Evolutionary conservation across 2,113 vertebrate genomes (phyloP), one percentile per base, ranked within the genome.

Genomic region (Ageneiosus marmoratus): DNA sequence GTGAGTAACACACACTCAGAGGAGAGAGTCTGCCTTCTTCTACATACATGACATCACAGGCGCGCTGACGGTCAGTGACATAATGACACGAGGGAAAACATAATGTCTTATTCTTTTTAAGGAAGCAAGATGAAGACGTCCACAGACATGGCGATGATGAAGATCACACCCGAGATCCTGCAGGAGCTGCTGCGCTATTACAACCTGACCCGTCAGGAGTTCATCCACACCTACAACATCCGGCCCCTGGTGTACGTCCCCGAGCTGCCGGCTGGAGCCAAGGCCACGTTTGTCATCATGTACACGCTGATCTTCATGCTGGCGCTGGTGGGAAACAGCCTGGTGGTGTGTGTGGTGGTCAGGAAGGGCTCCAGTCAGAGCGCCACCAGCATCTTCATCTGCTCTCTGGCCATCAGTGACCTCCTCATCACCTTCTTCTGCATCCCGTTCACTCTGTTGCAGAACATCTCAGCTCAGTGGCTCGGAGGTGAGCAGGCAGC

Each of bases 401-500:
- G 94, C 82, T 96, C 95, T 0, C 84, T 96, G 90, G 95, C 95
- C 1, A 92, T 95, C 85, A 95, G 95, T 77, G 95, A 96, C 89
- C 92, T 96, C 72, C 93, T 96, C 86, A 95, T 96, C 91, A 95
- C 95, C 77, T 95, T 96, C 86, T 95, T 95, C 91, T 96, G 95
- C 88, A 88, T 96, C 2, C 95, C 95, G 0, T 94, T 95, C 80
- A 95, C 95, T 15, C 75, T 95, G 79, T 90, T 96, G 85, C 95
- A 96, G 87, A 95, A 96, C 90, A 93, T 95, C 89, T 94, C 93
- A 0, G 93, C 94, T 0, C 92, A 95, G 48, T 95, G 95, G 94
- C 87, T 95, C 60, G 95, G 94, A 27, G 95, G 95, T 96, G 83
- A 95, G 94, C 88, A 55, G 46, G n/a, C 15, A 55, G 29, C 18